A percentile compares a stretch with the other conserved stretches of the same genome.
Evolutionary conservation across 2,797 vertebrate species (phyloP).

Genomic region (Phoebastria nigripes): DNA sequence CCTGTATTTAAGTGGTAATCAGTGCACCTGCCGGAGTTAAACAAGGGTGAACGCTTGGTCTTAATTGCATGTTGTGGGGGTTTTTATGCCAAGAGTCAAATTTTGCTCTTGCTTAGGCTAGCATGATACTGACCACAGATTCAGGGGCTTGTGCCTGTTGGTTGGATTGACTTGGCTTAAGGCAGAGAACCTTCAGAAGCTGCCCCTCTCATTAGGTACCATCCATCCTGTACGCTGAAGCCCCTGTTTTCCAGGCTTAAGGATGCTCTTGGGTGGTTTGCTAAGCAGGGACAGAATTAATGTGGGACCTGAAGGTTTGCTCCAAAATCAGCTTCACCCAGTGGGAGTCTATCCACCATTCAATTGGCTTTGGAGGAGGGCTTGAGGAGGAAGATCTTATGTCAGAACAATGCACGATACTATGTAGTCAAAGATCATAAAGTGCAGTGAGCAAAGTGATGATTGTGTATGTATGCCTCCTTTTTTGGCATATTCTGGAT

Average conservation of each 20-base stretch:
- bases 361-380: neutral
- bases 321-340: neutral
- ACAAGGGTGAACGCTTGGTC: neutral
- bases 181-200: neutral
- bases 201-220: neutral
- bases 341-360: neutral
- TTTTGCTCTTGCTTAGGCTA: neutral
- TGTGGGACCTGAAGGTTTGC: neutral
- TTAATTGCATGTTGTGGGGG: rapidly evolving
- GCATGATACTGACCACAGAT: neutral
- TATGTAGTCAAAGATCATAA: neutral
- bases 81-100: neutral
- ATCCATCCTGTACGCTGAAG: neutral
- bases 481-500: neutral
- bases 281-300: neutral
- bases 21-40: neutral
- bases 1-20: neutral
- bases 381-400: neutral
- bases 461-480: neutral
- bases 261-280: neutral
- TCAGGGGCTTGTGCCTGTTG: neutral
- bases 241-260: neutral
- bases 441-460: neutral
- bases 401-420: neutral
- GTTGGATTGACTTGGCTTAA: neutral